phyloP scores from a whole-genome alignment of 2,888 invertebrate species.

The Euplagia quadripunctaria region DNA sequence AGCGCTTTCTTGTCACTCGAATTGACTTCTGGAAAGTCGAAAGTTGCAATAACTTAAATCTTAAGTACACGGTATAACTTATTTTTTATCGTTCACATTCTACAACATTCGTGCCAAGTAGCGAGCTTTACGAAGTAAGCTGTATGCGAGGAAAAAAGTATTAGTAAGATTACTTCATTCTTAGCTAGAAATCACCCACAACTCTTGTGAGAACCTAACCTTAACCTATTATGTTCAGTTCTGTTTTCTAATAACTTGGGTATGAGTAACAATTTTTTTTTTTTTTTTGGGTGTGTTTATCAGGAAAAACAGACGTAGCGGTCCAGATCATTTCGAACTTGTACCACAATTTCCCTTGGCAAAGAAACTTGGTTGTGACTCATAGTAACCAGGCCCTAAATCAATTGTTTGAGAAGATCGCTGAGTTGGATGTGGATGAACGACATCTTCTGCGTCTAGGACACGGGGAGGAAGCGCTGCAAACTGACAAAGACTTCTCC shows the following conservation, averaged over 20 bases:
- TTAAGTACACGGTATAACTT: neutral
- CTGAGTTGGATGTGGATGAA: slow-evolving; percentile 98
- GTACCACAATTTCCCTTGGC: slow-evolving; percentile 99
- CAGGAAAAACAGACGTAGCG: slow-evolving; percentile 99
- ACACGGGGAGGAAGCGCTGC: slow-evolving; percentile 99
- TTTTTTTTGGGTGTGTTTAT: neutral
- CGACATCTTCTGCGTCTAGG: slow-evolving; percentile 98
- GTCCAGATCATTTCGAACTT: slow-evolving; percentile 99
- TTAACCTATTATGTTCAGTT: neutral
- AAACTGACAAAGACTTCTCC: slow-evolving; percentile 99
- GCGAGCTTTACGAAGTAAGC: neutral
- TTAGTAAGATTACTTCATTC: neutral
- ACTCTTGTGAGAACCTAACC: neutral
- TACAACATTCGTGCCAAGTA: neutral
- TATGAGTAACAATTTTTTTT: too few species aligned
- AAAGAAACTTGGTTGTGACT: slow-evolving; percentile 98
- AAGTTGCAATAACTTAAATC: neutral
- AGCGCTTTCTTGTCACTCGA: neutral
- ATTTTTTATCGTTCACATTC: neutral
- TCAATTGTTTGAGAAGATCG: slow-evolving; percentile 99
- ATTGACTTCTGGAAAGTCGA: neutral
- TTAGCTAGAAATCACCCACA: neutral
- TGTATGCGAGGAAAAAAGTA: neutral
- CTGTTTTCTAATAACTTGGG: neutral
- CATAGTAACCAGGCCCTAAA: slow-evolving; percentile 99